These are phyloP conservation scores for Phocoena phocoena DNA, from an alignment of 2,113 vertebrate genomes.

Conservation along the genomic window DNA sequence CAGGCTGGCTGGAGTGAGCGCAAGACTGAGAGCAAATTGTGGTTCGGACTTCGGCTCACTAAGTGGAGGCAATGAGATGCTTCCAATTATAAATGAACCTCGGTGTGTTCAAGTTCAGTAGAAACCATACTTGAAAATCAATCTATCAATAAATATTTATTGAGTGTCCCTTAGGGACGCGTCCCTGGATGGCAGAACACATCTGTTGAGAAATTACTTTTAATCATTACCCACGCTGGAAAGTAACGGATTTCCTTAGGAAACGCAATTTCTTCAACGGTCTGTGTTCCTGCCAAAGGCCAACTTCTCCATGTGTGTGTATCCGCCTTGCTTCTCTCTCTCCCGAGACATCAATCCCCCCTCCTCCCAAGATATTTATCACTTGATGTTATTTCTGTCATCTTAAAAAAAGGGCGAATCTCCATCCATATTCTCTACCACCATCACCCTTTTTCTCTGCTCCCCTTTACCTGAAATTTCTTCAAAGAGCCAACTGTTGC, in stretches of 20 bases:
- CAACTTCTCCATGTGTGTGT: rapidly evolving
- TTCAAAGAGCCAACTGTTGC: not conserved
- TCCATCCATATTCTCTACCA: rapidly evolving
- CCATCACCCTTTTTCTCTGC: not conserved
- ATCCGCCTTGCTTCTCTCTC: rapidly evolving
- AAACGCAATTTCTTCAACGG: not conserved
- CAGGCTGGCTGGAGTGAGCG: not conserved
- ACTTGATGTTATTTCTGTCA: not conserved
- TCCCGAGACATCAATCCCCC: rapidly evolving
- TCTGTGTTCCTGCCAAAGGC: not conserved
- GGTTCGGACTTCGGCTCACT: not conserved
- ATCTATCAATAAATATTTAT: constrained; percentile 25
- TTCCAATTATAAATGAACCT: not conserved
- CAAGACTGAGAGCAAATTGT: not conserved
- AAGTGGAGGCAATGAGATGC: not conserved
- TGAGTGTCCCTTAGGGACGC: not conserved
- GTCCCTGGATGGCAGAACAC: not conserved
- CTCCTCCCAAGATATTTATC: not conserved
- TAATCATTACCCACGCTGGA: not conserved
- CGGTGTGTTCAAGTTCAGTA: not conserved
- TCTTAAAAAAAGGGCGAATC: not conserved
- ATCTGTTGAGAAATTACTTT: not conserved
- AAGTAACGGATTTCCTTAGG: not conserved
- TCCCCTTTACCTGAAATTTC: not conserved
- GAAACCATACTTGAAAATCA: constrained; percentile 37